These are phyloP conservation scores for Euwallacea fornicatus DNA, from an alignment of 1,140 invertebrate genomes.

Conservation along the genomic window DNA sequence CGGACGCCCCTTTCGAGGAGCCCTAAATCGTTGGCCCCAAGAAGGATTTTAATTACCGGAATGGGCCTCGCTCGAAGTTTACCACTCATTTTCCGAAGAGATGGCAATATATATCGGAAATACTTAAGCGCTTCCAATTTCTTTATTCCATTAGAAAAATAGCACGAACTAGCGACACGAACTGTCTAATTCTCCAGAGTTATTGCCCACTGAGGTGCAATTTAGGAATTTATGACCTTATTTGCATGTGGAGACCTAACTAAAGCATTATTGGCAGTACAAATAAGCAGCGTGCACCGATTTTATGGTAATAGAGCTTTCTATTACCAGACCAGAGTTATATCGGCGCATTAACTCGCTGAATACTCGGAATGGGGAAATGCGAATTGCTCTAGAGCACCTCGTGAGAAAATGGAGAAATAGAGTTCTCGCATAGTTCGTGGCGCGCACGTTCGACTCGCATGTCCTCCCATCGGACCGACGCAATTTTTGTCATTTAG, in stretches of 20 bases:
- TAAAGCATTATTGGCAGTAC: constrained; percentile 37
- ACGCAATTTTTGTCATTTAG: too few species aligned
- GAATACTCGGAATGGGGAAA: constrained; percentile 16
- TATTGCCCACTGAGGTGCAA: constrained; percentile 38
- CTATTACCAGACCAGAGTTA: constrained; percentile 31
- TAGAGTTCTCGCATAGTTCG: too few species aligned
- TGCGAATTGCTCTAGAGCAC: too few species aligned
- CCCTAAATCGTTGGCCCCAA: constrained; percentile 1
- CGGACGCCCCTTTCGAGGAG: neutral
- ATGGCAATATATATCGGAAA: constrained; percentile 30
- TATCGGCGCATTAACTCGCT: constrained; percentile 21
- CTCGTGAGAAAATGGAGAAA: too few species aligned
- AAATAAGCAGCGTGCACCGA: constrained; percentile 35
- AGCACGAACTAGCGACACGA: constrained; percentile 37
- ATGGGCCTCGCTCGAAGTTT: constrained; percentile 6
- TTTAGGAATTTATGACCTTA: constrained; percentile 37
- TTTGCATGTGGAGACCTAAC: constrained; percentile 38
- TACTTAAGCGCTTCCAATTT: constrained; percentile 37
- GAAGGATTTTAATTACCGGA: constrained; percentile 22
- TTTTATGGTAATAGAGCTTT: constrained; percentile 34
- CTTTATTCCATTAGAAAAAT: constrained; percentile 40
- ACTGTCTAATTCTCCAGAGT: constrained; percentile 36
- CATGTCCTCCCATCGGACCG: too few species aligned
- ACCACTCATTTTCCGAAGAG: constrained; percentile 19
- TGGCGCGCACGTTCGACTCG: too few species aligned